phyloP scores from a whole-genome alignment of 1,140 invertebrate species.

The Drosophila ironensis region DNA sequence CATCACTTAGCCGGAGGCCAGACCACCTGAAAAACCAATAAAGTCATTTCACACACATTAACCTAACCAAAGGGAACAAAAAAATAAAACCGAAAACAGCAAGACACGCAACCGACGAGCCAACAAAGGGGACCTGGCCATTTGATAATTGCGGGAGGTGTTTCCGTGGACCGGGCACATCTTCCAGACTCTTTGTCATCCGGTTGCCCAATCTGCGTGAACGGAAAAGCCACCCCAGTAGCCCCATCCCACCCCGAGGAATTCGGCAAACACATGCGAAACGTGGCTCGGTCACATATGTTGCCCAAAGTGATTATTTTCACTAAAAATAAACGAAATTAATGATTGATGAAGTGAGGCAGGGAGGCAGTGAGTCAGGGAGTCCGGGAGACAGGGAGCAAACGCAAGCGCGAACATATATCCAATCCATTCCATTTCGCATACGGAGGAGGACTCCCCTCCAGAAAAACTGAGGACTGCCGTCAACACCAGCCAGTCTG shows the following conservation, averaged over 20 bases:
- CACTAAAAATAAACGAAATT: constrained; percentile 79
- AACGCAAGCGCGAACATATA: constrained; percentile 10
- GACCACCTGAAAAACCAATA: constrained; percentile 59
- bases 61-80: constrained; percentile 26
- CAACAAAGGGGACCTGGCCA: constrained; percentile 37
- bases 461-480: constrained; percentile 26
- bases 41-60: constrained; percentile 72
- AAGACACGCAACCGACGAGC: constrained; percentile 21
- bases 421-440: constrained; percentile 16
- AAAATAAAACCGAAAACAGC: too few species aligned
- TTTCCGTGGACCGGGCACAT: constrained; percentile 36
- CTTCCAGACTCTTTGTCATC: constrained; percentile 54
- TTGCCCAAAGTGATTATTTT: constrained; percentile 77
- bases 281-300: constrained; percentile 65
- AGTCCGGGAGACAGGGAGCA: too few species aligned
- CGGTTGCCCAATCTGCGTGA: background rate
- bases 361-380: too few species aligned
- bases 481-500: constrained; percentile 64
- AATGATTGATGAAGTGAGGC: constrained; percentile 79
- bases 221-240: background rate
- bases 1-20: constrained; percentile 31
- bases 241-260: background rate
- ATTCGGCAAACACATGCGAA: constrained; percentile 62
- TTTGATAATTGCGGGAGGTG: constrained; percentile 72
- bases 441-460: background rate